Evolutionary conservation across 2,888 invertebrate species (phyloP), one percentile per base, ranked within the genome.

Genomic region (Camptogramma bilineatum): DNA sequence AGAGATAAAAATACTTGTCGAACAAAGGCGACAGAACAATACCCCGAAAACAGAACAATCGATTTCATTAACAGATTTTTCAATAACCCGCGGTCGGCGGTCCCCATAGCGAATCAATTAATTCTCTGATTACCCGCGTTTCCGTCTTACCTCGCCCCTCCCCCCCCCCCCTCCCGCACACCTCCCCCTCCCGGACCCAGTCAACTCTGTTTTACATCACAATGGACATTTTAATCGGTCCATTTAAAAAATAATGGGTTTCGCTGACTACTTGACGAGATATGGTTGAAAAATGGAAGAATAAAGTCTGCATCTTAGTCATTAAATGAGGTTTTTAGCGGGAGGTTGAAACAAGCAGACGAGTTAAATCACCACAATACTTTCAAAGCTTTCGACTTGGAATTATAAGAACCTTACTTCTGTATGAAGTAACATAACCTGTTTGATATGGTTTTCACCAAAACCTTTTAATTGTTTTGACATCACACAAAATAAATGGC

Each of bases 91-190:
- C 42, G 50, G 64, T 31, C 46, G 47, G 52, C 46, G 64, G 51
- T 58, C 64, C 59, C 52, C 71, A 69, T 73, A 75, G 61, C 73
- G 74, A 76, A 80, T 81, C 82, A 80, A 82, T 83, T 81, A 82
- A 82, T 82, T 81, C 80, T 76, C 76, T 77, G 77, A 82, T 79
- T 81, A 78, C 78, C 73, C 69, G 74, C 74, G 77, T 79, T 79
- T 76, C 69, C 72, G 74, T 77, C 53, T 62, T 64, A 66, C 60
- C 75, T 64, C 58, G 53, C 59, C 47, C 51, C 21, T 50, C 10
- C 47, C 46, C 66, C 17, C 7, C 28, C 28, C 4, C 5, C 28
- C n/a, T n/a, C n/a, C 46, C 61, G 39, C 34, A 0, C 56, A 9
- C 51, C 2, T 13, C 52, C 62, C 56, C 28, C 39, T 9, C 44